Evolutionary conservation across 2,888 invertebrate species (phyloP), one percentile per base, ranked within the genome.

Genomic region (Monochamus alternatus): DNA sequence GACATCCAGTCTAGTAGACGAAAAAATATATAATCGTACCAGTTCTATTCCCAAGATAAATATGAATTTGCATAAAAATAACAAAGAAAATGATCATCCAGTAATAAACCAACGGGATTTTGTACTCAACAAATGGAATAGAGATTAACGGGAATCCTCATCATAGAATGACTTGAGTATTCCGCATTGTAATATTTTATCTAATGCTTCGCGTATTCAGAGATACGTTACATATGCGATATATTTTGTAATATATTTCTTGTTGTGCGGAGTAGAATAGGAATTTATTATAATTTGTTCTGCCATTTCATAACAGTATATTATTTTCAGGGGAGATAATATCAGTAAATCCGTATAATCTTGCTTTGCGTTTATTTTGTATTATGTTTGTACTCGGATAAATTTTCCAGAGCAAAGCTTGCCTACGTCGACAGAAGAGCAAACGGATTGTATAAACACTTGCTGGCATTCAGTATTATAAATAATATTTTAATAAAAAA

Each of bases 301-400:
- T 14, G n/a, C 22, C 22, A 44, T 43, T 22, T 68, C 14, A 68
- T 44, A 59, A 5, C 59, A 0, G 14, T 68, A 59, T 38, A 59
- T 68, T 59, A 68, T 68, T 43, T 43, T 44, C 38, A 63, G 60
- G 7, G 32, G 4, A 60, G 10, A 63, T 63, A 63, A 63, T 32
- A 71, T 71, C 62, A 10, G 32, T 62, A 52, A 63, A 63, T 63
- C 47, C 44, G 12, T 30, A 62, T 63, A 62, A 71, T 71, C 52
- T 38, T 38, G 14, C 8, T 47, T 47, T 14, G 10, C 51, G 31
- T 63, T 71, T 71, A 71, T 62, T 71, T 62, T 51, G 22, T 60
- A 12, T 60, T 60, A 60, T 71, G 32, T 63, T 63, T 52, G 62
- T 59, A 55, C 38, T 44, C 5, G 55, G 14, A 55, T 68, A 68